Base-by-base conservation (phyloP, 1,140 invertebrate species). In the Habropoda laboriosa region DNA sequence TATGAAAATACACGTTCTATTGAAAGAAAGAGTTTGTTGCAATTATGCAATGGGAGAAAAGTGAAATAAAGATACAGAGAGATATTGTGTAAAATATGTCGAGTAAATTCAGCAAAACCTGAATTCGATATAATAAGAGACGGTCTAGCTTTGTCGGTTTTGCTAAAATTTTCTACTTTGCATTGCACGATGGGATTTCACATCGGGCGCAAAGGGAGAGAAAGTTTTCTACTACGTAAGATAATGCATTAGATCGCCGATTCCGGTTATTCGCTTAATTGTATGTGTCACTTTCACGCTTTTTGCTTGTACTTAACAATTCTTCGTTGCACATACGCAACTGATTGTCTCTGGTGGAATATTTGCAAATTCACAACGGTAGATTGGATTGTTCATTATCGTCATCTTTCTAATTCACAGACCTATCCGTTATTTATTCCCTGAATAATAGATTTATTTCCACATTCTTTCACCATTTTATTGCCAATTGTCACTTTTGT, bases 161-260 rank as follows among this genome's bases (percentile, higher is more conserved):
- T 32, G 55, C 67, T 55, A 24, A 57, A 35, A 76, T 76, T 67
- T 76, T 67, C 71, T 61, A 30, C n/a, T 21, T 45, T 24, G n/a
- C 30, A 67, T 38, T 27, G 10, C n/a, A 27, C 42, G 21, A 21
- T 32, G 16, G 13, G 30, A 47, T 68, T 68, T 58, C 40, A 57
- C 30, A 16, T 32, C 5, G 47, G 55, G 27, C 3, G 18, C 18
- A 42, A 38, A 35, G 10, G 4, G 24, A 27, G 63, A 58, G 74
- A 76, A 76, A 68, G 74, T 76, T 68, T 21, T 45, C 40, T 40
- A 24, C 30, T 16, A 21, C 0, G 3, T 21, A 68, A 47, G 51
- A 76, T 76, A 76, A 57, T 68, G 74, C 38, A 67, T 76, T 76
- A 57, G 51, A 76, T 75, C 18, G 35, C 18, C 35, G 38, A 75